A percentile compares a stretch with the other conserved stretches of the same genome.
Conservation (phyloP, 2,797 vertebrate species). For the Calcarius lapponicus region DNA sequence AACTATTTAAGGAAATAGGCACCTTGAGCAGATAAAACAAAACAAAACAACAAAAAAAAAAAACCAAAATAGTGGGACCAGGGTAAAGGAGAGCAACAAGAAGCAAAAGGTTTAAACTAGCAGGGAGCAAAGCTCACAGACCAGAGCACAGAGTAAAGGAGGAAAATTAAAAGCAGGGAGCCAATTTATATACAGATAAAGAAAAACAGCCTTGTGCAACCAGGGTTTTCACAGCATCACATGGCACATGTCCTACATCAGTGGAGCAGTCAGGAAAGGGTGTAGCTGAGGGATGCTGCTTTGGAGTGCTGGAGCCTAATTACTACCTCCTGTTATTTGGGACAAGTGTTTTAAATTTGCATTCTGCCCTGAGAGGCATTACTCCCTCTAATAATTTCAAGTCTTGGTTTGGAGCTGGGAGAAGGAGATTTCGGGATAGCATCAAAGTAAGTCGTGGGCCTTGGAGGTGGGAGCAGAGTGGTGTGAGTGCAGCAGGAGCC, state of each 20-base stretch:
- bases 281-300: conserved; percentile 28
- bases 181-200: background rate
- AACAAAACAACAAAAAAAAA: too few relatives aligned
- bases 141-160: background rate
- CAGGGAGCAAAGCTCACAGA: background rate
- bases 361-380: conserved; percentile 42
- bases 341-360: conserved; percentile 59
- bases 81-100: background rate
- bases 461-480: background rate
- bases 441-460: background rate
- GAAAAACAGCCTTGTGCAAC: background rate
- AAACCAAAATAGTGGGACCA: background rate
- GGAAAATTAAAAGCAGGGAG: background rate
- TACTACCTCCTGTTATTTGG: conserved; percentile 57
- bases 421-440: background rate
- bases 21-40: background rate
- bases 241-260: background rate
- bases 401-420: conserved; percentile 18
- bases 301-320: conserved; percentile 37
- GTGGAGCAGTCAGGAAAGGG: background rate
- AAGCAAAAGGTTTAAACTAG: background rate
- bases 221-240: background rate
- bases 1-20: background rate
- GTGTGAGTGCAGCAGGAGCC: fast-evolving
- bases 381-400: conserved; percentile 23